Conservation (phyloP, 2,113 vertebrate genomes). For the Eurystomus gularis region DNA sequence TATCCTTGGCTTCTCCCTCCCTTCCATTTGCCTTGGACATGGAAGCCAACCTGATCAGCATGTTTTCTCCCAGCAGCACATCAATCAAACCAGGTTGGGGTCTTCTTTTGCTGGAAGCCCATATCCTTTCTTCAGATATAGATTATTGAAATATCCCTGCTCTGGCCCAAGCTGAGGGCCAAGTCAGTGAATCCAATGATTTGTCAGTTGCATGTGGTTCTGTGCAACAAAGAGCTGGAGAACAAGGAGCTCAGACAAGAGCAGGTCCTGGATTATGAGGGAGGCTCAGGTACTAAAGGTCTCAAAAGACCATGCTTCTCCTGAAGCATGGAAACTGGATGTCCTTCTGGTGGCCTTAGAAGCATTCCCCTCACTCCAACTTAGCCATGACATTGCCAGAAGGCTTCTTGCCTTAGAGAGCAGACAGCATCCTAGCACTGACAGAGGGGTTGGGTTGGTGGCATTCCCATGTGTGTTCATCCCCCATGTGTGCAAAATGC, state of each 20-base stretch:
- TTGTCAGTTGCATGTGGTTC: neutral
- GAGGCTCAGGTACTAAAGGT: neutral
- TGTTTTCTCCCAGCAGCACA: neutral
- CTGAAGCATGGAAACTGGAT: neutral
- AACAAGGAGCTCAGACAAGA: neutral
- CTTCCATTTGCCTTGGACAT: neutral
- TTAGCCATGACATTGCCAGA: neutral
- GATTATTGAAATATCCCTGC: neutral
- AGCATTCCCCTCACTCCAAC: neutral
- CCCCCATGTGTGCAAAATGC: neutral
- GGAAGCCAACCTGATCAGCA: neutral
- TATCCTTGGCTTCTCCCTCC: neutral
- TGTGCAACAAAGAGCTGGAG: neutral
- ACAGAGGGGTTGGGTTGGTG: neutral
- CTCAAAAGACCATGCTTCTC: neutral
- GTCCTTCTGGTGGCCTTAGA: neutral
- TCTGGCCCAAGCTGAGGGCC: neutral
- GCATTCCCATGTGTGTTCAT: neutral
- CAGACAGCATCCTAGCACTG: neutral
- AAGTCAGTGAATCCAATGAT: rapidly evolving
- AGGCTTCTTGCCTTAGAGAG: neutral
- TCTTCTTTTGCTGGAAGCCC: neutral
- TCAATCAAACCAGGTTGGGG: neutral
- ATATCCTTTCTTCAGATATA: neutral
- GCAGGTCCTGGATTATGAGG: neutral